Conservation (phyloP, 2,888 invertebrate genomes). For the Apeira syringaria region DNA sequence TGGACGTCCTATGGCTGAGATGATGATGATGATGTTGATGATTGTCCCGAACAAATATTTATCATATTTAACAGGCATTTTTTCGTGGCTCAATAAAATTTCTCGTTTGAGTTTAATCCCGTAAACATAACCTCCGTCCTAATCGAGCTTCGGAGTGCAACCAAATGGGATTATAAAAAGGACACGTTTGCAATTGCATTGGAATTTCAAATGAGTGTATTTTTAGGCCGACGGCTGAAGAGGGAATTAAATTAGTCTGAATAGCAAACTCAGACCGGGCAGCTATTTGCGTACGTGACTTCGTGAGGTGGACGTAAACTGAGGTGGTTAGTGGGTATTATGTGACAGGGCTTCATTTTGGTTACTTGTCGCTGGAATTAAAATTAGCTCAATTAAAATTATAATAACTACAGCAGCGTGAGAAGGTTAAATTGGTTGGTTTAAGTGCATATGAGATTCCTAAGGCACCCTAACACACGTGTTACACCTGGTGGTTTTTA, state of each 20-base stretch:
- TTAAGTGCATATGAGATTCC: no score
- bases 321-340: conserved; percentile 16
- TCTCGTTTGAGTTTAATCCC: conserved; percentile 33
- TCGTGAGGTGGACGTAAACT: conserved; percentile 17
- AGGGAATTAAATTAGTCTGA: conserved; percentile 68
- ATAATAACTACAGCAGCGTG: no score
- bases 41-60: no score
- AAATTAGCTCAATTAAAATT: no score
- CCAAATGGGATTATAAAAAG: conserved; percentile 68
- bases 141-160: conserved; percentile 54
- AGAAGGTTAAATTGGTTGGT: no score
- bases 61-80: no score
- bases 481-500: no score
- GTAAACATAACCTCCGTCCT: conserved; percentile 43
- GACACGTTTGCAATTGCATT: conserved; percentile 68
- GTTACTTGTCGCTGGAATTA: no score
- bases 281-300: conserved; percentile 54
- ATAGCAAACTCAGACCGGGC: conserved; percentile 51
- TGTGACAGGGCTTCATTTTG: conserved; percentile 4
- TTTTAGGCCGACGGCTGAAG: conserved; percentile 72
- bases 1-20: no score
- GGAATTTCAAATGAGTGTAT: conserved; percentile 77
- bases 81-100: conserved; percentile 6
- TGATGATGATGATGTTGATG: no score
- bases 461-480: no score